Base-by-base conservation (phyloP, 92 coral and sea anemone genomes). In the Virgularia gustaviana region DNA sequence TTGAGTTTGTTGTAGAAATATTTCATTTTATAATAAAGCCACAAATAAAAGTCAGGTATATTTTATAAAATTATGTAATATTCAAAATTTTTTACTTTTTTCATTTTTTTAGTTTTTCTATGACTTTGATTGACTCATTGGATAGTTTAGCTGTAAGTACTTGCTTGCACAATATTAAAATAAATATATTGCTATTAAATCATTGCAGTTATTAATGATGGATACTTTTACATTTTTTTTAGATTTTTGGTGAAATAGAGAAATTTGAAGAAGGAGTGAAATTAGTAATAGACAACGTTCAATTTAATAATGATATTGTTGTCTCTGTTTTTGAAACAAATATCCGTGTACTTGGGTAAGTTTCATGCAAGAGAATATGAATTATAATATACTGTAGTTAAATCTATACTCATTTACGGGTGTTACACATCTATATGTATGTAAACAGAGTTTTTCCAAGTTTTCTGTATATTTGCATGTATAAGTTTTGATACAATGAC, bases 271-370 rank as follows among this genome's bases (percentile, higher is more conserved):
- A 77, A 29, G 99, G 91, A 23, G 90, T 85, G 24, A 89, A 88
- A 78, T 73, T 94, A n/a, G 99, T 94, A 15, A 87, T 94, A 49
- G 76, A 63, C 71, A 89, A 94, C 77, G 99, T 94, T 1, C 68
- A 76, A 31, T 94, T 94, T 87, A 96, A 94, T 52, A 94, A 71
- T 49, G 96, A 94, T 60, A 75, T 94, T 64, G 96, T 94, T 20
- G 99, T 94, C 28, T 94, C 99, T 1, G 96, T 90, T 57, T 94
- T 94, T 89, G 99, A 94, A 75, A 94, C 99, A 9, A 94, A 94
- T 66, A 94, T 94, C 25, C 82, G 99, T 57, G 96, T 94, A 59
- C 82, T 94, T 28, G 99, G 99, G 99, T 94, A 67, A 84, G 97
- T 53, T 25, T n/a, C 13, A n/a, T n/a, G n/a, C n/a, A n/a, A n/a